Evolutionary conservation across 2,113 vertebrate species (phyloP), one percentile per base, ranked within the genome.

Genomic region (Empidonax traillii): DNA sequence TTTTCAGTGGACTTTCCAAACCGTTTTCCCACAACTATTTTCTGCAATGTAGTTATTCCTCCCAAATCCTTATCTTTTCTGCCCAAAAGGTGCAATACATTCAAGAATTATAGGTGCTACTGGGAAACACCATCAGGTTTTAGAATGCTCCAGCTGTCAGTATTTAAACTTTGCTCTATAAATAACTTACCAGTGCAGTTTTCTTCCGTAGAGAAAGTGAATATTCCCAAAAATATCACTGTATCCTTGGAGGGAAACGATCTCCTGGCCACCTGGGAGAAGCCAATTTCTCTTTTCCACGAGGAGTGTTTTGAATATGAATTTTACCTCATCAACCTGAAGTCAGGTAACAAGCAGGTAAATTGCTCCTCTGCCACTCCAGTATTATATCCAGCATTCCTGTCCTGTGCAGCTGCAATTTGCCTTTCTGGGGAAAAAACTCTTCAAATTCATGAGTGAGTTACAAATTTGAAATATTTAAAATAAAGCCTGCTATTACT

Each of bases 291-390:
- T 71, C 78, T 90, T 49, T 96, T 97, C 35, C 61, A 21, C 0
- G 14, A 35, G 21, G 79, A 85, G 2, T 98, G 97, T 62, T 98
- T 98, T 85, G 82, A 97, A 21, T 98, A 98, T 4, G 95, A 98
- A 94, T 92, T 98, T 77, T 96, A 56, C 43, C 93, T 98, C 75
- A 16, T 66, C 94, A 96, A 97, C 66, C 25, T 85, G 7, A 95
- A 90, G 78, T 97, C 87, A 33, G 88, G 69, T 22, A 96, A 72
- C 75, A 30, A 91, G 33, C 97, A 97, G 97, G 98, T 98, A 97
- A 97, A 98, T 84, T 72, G 62, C 53, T 92, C 49, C 41, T 66
- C 30, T 61, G 67, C 20, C 77, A 30, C 51, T n/a, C 30, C 5
- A 12, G 8, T 63, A 14, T 56, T 23, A 43, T 23, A 43, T n/a